Conservation (phyloP, 1,140 invertebrate genomes). For the Lysiphlebus fabarum region DNA sequence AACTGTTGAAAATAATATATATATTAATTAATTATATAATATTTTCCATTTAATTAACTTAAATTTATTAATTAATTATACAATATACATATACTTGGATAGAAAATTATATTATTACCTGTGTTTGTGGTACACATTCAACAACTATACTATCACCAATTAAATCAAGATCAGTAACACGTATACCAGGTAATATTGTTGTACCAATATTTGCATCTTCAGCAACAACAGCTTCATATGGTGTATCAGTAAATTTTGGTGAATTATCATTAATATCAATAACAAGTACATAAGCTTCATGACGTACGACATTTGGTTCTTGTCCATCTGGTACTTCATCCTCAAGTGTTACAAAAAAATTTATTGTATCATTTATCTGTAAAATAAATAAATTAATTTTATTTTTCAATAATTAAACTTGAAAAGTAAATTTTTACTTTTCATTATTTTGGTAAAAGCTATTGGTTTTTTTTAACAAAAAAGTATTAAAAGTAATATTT, state of each 20-base stretch:
- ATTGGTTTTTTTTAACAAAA: no score
- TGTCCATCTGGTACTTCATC: slow-evolving; percentile 69
- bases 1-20: slow-evolving; percentile 51
- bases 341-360: slow-evolving; percentile 73
- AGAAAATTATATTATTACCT: no score
- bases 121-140: slow-evolving; percentile 61
- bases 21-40: no score
- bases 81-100: no score
- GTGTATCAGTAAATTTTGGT: slow-evolving; percentile 71
- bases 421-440: no score
- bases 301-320: slow-evolving; percentile 71
- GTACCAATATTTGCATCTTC: slow-evolving; percentile 75
- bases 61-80: no score
- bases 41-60: no score
- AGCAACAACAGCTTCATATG: slow-evolving; percentile 74
- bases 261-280: slow-evolving; percentile 87
- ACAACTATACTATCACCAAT: slow-evolving; percentile 78
- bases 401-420: no score
- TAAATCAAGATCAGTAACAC: slow-evolving; percentile 74
- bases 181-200: slow-evolving; percentile 70
- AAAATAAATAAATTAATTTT: slow-evolving; percentile 37
- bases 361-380: slow-evolving; percentile 71
- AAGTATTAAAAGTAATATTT: no score
- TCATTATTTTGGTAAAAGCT: no score
- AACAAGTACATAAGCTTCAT: slow-evolving; percentile 78